Conservation (phyloP, 2,888 invertebrate genomes). For the Zygaena filipendulae region DNA sequence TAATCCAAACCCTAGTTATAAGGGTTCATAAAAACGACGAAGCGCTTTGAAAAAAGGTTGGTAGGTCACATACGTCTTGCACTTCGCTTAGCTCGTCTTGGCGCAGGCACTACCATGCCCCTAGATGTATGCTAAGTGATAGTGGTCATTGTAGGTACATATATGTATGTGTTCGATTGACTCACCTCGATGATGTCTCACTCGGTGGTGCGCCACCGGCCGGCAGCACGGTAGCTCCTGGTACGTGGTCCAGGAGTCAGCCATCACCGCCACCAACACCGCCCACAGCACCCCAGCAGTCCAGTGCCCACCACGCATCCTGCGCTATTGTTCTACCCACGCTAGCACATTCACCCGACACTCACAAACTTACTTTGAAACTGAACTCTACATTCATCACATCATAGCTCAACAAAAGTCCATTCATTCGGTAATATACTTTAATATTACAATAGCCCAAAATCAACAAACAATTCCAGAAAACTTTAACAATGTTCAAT, state of each 20-base stretch:
- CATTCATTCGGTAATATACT: conserved; percentile 26
- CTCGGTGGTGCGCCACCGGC: conserved; percentile 66
- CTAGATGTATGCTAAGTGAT: too few species aligned
- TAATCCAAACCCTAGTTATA: too few species aligned
- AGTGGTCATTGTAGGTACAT: too few species aligned
- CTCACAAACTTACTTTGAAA: conserved; percentile 25
- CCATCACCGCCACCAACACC: conserved; percentile 57
- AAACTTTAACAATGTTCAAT: conserved; percentile 51
- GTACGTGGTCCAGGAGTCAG: conserved; percentile 73
- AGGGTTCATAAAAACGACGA: too few species aligned
- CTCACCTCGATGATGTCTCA: conserved; percentile 73
- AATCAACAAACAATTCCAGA: conserved; percentile 45
- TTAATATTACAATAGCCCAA: conserved; percentile 13
- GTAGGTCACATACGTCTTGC: too few species aligned
- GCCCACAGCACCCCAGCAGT: conserved; percentile 40
- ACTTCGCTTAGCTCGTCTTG: too few species aligned
- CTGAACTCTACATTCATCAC: conserved; percentile 21
- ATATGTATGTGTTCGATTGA: too few species aligned
- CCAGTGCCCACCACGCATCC: conserved; percentile 40
- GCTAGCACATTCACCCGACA: conserved; percentile 35
- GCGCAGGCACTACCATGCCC: too few species aligned
- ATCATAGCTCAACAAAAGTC: conserved; percentile 27
- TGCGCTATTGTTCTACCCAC: conserved; percentile 23
- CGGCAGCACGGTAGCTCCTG: conserved; percentile 75
- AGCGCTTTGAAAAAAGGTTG: too few species aligned